phyloP scores from a whole-genome alignment of 2,113 vertebrate species.

The Arvicanthis niloticus region DNA sequence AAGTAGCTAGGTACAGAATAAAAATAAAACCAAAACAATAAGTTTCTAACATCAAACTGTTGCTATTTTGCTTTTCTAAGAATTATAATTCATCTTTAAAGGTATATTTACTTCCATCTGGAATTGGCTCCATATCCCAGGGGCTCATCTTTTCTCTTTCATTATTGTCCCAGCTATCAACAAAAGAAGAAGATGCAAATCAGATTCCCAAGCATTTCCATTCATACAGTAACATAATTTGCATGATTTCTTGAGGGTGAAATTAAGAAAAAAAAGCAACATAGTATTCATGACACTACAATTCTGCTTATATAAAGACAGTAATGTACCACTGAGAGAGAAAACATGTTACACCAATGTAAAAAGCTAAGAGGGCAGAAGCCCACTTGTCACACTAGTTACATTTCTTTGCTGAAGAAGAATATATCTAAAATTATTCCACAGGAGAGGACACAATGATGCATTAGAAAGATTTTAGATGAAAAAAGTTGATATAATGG shows the following conservation, averaged over 20 bases:
- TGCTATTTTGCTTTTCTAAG: constrained; percentile 21
- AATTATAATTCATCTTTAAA: constrained; percentile 62
- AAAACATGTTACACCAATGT: constrained; percentile 11
- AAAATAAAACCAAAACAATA: constrained; percentile 60
- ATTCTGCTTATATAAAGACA: constrained; percentile 41
- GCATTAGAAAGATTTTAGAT: constrained; percentile 39
- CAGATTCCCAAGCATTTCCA: constrained; percentile 46
- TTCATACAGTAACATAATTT: constrained; percentile 50
- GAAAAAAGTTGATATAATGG: constrained; percentile 28
- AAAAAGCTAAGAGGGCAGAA: constrained; percentile 44
- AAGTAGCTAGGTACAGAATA: constrained; percentile 83
- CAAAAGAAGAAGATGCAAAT: constrained; percentile 71
- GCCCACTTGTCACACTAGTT: background rate
- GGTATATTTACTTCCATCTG: constrained; percentile 94
- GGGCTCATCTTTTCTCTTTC: constrained; percentile 99
- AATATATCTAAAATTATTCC: constrained; percentile 42
- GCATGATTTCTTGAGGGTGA: constrained; percentile 7
- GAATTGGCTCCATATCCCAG: constrained; percentile 99
- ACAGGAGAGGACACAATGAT: background rate
- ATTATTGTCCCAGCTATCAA: constrained; percentile 96
- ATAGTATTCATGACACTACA: constrained; percentile 20
- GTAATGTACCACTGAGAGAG: constrained; percentile 30
- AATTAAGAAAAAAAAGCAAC: constrained; percentile 49
- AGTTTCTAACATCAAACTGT: constrained; percentile 57
- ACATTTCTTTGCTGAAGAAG: background rate